Percentiles rank a stretch among this genome's conserved stretches.
Evolutionary conservation across 2,113 vertebrate genomes (phyloP).

Genomic region (Taurulus bubalis): DNA sequence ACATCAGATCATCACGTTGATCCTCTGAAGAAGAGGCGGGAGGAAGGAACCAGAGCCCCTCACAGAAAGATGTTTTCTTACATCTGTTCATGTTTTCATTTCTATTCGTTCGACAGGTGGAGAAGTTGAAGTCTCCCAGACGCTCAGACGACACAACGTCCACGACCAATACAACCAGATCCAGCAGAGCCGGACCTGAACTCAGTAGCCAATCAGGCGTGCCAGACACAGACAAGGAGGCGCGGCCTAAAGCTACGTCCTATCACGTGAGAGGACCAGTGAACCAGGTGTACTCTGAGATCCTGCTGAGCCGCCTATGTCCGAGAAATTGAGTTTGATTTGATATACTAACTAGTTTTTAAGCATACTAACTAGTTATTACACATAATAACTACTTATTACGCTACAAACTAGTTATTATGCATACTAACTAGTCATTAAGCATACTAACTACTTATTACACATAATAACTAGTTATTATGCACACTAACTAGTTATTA

Average conservation of each 20-base stretch:
- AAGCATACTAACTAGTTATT: not conserved
- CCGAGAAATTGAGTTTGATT: constrained; percentile 22
- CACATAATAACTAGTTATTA: no score
- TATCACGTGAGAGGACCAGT: constrained; percentile 93
- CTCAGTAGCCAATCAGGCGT: constrained; percentile 18
- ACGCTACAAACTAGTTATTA: not conserved
- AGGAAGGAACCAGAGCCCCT: not conserved
- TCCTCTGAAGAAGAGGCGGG: not conserved
- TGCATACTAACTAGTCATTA: not conserved
- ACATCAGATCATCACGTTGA: not conserved
- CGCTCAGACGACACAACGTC: constrained; percentile 63
- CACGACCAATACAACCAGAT: constrained; percentile 53
- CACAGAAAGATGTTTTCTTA: no score
- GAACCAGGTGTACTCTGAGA: constrained; percentile 96
- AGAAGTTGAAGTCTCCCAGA: constrained; percentile 83
- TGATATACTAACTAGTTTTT: not conserved
- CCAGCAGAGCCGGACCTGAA: constrained; percentile 65
- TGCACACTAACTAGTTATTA: no score
- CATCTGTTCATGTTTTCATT: no score
- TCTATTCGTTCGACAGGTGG: constrained; percentile 82
- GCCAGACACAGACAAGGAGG: constrained; percentile 60
- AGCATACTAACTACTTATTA: no score
- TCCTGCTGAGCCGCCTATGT: constrained; percentile 95
- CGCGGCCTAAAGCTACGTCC: constrained; percentile 79
- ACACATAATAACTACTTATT: no score